Percentiles rank a stretch among this genome's conserved stretches.
phyloP scores from a whole-genome alignment of 53 echinoderm and acorn worm species.

The Crossaster papposus region DNA sequence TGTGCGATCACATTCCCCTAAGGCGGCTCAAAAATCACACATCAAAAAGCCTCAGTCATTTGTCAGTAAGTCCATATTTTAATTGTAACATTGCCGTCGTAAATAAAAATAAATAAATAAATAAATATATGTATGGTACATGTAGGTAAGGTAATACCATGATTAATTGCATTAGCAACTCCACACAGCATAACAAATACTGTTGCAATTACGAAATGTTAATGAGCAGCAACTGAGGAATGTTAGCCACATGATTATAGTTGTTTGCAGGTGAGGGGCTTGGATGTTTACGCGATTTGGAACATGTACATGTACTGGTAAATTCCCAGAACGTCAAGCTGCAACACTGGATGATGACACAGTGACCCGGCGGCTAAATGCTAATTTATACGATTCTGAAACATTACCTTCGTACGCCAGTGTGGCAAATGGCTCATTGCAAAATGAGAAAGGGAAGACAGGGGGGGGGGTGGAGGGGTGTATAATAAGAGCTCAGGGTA shows the following conservation, averaged over 20 bases:
- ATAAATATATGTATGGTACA: not conserved
- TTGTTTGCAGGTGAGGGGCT: not conserved
- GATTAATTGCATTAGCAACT: not conserved
- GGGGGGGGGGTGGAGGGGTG: not conserved
- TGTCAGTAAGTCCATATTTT: conserved; percentile 8
- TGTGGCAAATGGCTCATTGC: not conserved
- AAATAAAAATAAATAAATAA: not conserved
- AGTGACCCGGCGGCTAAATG: conserved; percentile 11
- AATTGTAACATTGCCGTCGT: conserved; percentile 4
- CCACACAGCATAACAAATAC: not conserved
- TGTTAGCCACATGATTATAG: not conserved
- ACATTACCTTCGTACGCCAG: not conserved
- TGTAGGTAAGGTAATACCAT: not conserved
- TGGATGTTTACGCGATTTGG: not conserved
- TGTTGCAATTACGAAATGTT: not conserved
- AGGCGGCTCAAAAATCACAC: not conserved
- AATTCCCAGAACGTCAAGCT: not conserved
- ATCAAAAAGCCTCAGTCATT: not conserved
- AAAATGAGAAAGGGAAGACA: not conserved
- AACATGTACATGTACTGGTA: not conserved
- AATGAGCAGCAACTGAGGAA: not conserved
- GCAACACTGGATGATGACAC: conserved; percentile 26
- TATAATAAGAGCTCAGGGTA: not conserved
- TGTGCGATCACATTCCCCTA: no score
- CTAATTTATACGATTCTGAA: conserved; percentile 21